Evolutionary conservation across 2,888 invertebrate species (phyloP).

Genomic region (Epsilonema sp.): DNA sequence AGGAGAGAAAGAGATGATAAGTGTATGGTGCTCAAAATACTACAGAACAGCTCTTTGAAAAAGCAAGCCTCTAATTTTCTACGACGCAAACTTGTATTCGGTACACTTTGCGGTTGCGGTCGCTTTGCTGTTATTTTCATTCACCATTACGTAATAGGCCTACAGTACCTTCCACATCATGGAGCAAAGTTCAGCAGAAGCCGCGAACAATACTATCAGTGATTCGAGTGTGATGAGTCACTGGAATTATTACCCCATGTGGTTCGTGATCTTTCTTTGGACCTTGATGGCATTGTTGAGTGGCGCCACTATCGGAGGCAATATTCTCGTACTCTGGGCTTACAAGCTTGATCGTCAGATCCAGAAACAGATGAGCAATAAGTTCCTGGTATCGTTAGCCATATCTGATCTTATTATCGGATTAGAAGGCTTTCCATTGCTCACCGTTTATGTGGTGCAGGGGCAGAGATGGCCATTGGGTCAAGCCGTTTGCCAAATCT

Average conservation of each 20-base stretch:
- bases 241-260: constrained; percentile 10
- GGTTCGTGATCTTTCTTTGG: constrained; percentile 24
- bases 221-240: too few species aligned
- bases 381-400: constrained; percentile 26
- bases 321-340: constrained; percentile 25
- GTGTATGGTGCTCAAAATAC: too few species aligned
- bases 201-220: too few species aligned
- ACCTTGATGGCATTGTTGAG: constrained; percentile 26
- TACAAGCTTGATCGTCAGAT: constrained; percentile 23
- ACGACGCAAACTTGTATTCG: too few species aligned
- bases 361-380: constrained; percentile 26
- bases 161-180: too few species aligned
- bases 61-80: too few species aligned
- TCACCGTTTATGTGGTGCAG: constrained; percentile 25
- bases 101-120: too few species aligned
- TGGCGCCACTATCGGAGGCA: constrained; percentile 27
- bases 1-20: too few species aligned
- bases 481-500: constrained; percentile 14
- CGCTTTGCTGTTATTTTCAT: too few species aligned
- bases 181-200: too few species aligned
- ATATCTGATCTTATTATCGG: constrained; percentile 27
- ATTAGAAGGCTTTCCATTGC: constrained; percentile 26
- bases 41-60: too few species aligned
- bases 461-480: constrained; percentile 11
- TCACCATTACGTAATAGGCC: too few species aligned